Percentiles rank a stretch among this genome's conserved stretches.
These are phyloP conservation scores for Pygmarrhopalites habei DNA, from an alignment of 1,140 invertebrate genomes.

Conservation along the genomic window DNA sequence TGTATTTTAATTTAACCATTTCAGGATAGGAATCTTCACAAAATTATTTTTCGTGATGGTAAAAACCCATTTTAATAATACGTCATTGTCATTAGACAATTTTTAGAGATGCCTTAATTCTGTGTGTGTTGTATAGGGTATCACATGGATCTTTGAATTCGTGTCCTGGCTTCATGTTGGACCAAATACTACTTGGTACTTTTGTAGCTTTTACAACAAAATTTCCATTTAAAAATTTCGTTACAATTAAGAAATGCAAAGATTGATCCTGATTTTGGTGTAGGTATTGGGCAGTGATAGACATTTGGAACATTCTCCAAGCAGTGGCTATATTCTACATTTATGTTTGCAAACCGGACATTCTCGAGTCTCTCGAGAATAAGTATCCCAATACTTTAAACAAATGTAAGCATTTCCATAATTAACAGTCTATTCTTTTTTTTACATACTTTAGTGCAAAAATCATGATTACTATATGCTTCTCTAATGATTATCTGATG, in stretches of 20 bases:
- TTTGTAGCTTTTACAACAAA: no score
- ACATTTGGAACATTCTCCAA: conserved; percentile 69
- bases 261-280: no score
- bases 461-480: no score
- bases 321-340: conserved; percentile 81
- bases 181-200: no score
- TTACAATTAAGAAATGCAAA: no score
- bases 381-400: conserved; percentile 8
- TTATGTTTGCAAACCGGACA: conserved; percentile 66
- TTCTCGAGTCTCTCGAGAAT: conserved; percentile 13
- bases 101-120: no score
- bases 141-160: conserved; percentile 65
- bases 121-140: conserved; percentile 38
- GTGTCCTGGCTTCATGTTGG: conserved; percentile 45
- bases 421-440: no score
- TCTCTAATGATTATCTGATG: no score
- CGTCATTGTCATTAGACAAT: no score
- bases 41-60: conserved; percentile 63
- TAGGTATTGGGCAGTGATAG: conserved; percentile 43
- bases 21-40: conserved; percentile 55
- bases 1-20: background rate
- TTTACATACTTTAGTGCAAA: no score
- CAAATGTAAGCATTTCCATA: background rate
- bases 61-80: no score
- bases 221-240: no score